phyloP scores from a whole-genome alignment of 1,140 invertebrate species.

The Geopemphigus sp. region DNA sequence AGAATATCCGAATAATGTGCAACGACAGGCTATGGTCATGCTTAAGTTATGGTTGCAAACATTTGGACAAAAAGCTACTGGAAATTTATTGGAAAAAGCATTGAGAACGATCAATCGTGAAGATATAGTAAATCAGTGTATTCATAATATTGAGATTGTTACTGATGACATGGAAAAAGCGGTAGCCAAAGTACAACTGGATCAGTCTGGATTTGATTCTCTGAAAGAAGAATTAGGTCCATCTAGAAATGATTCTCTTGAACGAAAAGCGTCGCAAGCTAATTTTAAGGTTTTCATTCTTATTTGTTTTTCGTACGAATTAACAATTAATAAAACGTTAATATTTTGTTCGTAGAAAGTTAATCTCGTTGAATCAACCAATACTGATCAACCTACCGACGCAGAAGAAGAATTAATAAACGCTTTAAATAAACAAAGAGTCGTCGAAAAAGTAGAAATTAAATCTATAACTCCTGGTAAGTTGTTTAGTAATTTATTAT shows the following conservation, averaged over 20 bases:
- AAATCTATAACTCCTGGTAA: conserved; percentile 23
- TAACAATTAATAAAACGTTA: neutral
- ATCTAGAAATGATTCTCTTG: conserved; percentile 50
- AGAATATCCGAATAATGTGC: conserved; percentile 78
- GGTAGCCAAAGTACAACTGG: conserved; percentile 71
- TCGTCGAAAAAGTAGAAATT: neutral
- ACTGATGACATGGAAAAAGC: conserved; percentile 78
- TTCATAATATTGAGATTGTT: conserved; percentile 77
- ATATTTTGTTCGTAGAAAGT: conserved; percentile 10
- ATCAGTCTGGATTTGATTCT: conserved; percentile 74
- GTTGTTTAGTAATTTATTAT: neutral
- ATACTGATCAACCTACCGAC: neutral
- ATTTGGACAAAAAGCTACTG: conserved; percentile 59
- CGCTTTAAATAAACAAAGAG: conserved; percentile 1
- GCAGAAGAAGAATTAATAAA: conserved; percentile 24
- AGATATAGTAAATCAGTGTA: conserved; percentile 88
- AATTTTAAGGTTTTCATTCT: conserved; percentile 29
- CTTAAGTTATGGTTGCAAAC: conserved; percentile 73
- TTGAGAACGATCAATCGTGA: conserved; percentile 84
- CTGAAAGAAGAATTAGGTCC: conserved; percentile 65
- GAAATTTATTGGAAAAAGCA: conserved; percentile 82
- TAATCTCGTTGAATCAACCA: neutral
- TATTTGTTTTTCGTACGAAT: neutral
- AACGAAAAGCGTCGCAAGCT: conserved; percentile 44
- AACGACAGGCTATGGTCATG: conserved; percentile 90